Base-by-base conservation (phyloP, 2,888 invertebrate genomes). In the Caenorhabditis doughertyi region DNA sequence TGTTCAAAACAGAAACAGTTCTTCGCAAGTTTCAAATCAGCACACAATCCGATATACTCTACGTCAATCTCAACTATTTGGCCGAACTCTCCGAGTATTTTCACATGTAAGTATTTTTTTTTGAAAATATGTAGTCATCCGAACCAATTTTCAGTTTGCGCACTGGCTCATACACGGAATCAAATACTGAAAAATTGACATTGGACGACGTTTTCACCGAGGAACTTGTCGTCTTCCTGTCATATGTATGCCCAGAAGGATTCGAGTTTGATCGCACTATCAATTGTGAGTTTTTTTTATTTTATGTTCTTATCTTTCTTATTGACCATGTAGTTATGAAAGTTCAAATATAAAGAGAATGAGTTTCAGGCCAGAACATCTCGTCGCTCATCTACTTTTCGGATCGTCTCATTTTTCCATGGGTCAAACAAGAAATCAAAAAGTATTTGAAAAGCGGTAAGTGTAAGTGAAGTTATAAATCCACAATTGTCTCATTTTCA, bases 11-110 rank as follows among this genome's bases (percentile, higher is more conserved):
- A 29, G 62, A 49, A n/a, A 64, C 72, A 0, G 72, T 56, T 5
- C 56, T 82, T n/a, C 65, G 82, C 35, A 77, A 67, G 35, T 82
- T 82, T 35, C 65, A 68, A 51, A 82, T 82, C 47, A 21, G 3
- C 47, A 82, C 82, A 25, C 67, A 53, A 51, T 72, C 81, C 4
- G 76, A 81, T 27, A 55, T 51, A 21, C 16, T 81, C 16, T 81
- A 49, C 42, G 72, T 82, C 3, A 82, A 82, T 21, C 47, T 82
- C 25, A 55, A 60, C 35, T 82, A 72, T 21, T 39, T 82, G 39
- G 82, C 82, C n/a, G 82, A 82, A 27, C 49, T 77, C 18, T 82
- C 82, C 23, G 82, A 82, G 51, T 82, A 77, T 27, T 82, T 82
- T 13, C 70, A 82, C 25, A 44, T 71, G 81, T 81, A 27, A 70